Percentiles rank a stretch among this genome's conserved stretches.
Conservation (phyloP, 64 coral and sea anemone species). For the Acropora tenuis region DNA sequence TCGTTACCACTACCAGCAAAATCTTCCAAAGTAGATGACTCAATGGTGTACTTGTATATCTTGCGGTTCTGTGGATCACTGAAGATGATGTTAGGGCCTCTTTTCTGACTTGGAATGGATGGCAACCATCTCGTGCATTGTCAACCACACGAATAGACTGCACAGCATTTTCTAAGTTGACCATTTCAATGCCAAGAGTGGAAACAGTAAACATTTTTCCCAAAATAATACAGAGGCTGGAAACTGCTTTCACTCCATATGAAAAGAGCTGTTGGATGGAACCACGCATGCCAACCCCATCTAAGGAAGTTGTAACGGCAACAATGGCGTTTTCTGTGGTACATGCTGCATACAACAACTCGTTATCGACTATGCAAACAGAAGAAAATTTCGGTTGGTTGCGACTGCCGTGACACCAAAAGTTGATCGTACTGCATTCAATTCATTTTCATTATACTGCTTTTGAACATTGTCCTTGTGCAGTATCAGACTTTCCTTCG, state of each 20-base stretch:
- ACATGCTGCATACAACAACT: constrained; percentile 72
- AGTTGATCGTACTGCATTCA: constrained; percentile 36
- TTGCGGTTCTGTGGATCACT: constrained; percentile 60
- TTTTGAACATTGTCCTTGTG: no score
- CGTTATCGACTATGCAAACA: constrained; percentile 61
- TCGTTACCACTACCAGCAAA: constrained; percentile 66
- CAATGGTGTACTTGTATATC: constrained; percentile 52
- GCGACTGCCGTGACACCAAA: constrained; percentile 37
- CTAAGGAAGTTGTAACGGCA: constrained; percentile 64
- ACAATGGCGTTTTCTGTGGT: constrained; percentile 63
- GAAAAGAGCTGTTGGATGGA: constrained; percentile 31
- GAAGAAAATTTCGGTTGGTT: constrained; percentile 61
- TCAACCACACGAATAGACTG: no score
- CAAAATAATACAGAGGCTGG: constrained; percentile 41
- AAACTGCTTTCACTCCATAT: background rate
- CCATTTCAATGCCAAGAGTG: no score
- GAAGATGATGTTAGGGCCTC: constrained; percentile 14
- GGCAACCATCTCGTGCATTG: no score
- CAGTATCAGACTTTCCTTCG: no score
- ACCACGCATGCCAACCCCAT: constrained; percentile 48
- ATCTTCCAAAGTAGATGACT: constrained; percentile 52
- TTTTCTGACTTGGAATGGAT: no score
- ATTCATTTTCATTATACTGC: no score
- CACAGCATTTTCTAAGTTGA: no score
- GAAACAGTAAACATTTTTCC: background rate